These are phyloP conservation scores for Sphaerodactylus townsendi DNA, from an alignment of 2,113 vertebrate genomes.

Conservation along the genomic window DNA sequence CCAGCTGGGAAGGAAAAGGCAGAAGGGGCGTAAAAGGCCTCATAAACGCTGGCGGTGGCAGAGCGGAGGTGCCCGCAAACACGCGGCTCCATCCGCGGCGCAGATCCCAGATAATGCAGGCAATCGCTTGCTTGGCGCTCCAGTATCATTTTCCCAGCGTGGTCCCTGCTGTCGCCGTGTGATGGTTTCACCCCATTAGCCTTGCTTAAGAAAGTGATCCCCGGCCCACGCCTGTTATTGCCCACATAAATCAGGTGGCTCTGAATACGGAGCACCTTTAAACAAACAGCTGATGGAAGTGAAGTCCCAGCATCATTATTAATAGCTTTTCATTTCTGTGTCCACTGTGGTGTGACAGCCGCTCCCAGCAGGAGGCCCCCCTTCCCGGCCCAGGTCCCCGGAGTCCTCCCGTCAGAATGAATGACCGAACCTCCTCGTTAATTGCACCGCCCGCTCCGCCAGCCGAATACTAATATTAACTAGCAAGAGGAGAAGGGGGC, in stretches of 20 bases:
- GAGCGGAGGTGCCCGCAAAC: slow-evolving; percentile 9
- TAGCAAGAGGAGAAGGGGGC: slow-evolving; percentile 35
- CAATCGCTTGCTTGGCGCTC: slow-evolving; percentile 67
- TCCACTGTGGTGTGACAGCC: slow-evolving; percentile 82
- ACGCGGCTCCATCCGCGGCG: slow-evolving; percentile 39
- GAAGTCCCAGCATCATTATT: slow-evolving; percentile 83
- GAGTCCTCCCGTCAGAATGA: slow-evolving; percentile 77
- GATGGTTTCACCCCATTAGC: slow-evolving; percentile 80
- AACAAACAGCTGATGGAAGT: slow-evolving; percentile 85
- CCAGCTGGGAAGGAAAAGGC: slow-evolving; percentile 53
- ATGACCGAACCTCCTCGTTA: slow-evolving; percentile 76
- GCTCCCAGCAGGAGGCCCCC: slow-evolving; percentile 77
- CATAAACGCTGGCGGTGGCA: slow-evolving; percentile 54
- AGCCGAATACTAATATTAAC: slow-evolving; percentile 69
- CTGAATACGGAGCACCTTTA: slow-evolving; percentile 81
- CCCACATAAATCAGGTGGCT: slow-evolving; percentile 82
- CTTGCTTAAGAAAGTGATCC: slow-evolving; percentile 78
- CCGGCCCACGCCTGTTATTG: slow-evolving; percentile 73
- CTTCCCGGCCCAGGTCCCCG: slow-evolving; percentile 73
- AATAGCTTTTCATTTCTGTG: slow-evolving; percentile 83
- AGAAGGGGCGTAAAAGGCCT: slow-evolving; percentile 49
- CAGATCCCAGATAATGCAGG: slow-evolving; percentile 59
- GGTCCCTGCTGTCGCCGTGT: slow-evolving; percentile 68
- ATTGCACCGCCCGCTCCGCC: slow-evolving; percentile 69
- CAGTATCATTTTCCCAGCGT: slow-evolving; percentile 73